Base-by-base conservation (phyloP, 35 echinoderm and acorn worm genomes). In the Lytechinus variegatus region DNA sequence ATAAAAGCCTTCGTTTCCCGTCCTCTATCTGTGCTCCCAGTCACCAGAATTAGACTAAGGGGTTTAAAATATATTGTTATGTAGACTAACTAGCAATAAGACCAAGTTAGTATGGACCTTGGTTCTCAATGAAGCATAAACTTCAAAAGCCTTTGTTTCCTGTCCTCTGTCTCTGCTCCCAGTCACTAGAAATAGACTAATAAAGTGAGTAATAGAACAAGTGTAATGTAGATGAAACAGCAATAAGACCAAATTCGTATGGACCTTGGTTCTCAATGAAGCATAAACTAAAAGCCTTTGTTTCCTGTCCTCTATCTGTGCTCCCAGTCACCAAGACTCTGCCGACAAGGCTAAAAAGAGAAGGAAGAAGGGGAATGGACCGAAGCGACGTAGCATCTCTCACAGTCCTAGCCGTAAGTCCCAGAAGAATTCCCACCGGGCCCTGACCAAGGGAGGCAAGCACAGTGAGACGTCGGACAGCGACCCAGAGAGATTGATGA, bases 391-490 rank as follows among this genome's bases (percentile, higher is more conserved):
- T 16, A 98, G 96, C 72, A 54, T 92, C n/a, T 96, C 97, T 8
- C 96, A 96, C 91, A 96, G 97, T 91, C 97, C 97, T 16, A 94
- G 60, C 54, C 92, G 97, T 21, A 98, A 98, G 89, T 94, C 94
- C 27, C 95, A 87, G 52, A 72, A 91, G 29, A 52, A 96, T 52
- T 54, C 93, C 16, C 72, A 95, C 28, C 71, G 92, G 9, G 33
- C 56, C 16, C 79, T 27, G 86, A 53, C 92, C 58, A 95, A 87
- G 27, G 57, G 94, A 13, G 95, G 72, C 24, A 95, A 94, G 54
- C 90, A 86, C 8, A 96, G 95, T n/a, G 95, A 89, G 87, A 90
- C 94, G 33, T 44, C 33, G 4, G 95, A 96, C 54, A 96, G 87
- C 33, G 92, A 95, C n/a, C 92, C 52, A 7, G 95, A 95, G 28